Percentiles rank a stretch among this genome's conserved stretches.
Evolutionary conservation across 2,113 vertebrate genomes (phyloP).

Genomic region (Tychaedon coryphoeus): DNA sequence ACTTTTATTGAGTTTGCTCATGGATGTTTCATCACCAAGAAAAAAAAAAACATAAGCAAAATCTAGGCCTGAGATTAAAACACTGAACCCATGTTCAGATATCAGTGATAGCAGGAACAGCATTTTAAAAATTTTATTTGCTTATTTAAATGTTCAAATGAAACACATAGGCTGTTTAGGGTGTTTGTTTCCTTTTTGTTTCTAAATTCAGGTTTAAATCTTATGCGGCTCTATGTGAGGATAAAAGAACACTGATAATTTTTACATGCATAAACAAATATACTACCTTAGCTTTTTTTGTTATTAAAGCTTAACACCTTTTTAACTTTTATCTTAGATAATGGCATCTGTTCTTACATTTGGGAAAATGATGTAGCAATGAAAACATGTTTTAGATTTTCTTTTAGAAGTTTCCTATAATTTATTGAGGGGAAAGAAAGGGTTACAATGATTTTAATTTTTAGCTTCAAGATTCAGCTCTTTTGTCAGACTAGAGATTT

Average conservation of each 20-base stretch:
- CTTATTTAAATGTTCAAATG: background rate
- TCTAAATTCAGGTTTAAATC: background rate
- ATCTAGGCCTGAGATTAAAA: background rate
- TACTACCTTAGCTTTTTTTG: rapidly evolving
- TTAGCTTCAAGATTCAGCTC: rapidly evolving
- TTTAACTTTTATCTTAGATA: background rate
- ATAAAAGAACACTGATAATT: background rate
- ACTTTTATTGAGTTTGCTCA: background rate
- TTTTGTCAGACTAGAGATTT: background rate
- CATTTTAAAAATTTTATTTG: background rate
- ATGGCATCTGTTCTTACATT: background rate
- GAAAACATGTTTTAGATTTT: background rate
- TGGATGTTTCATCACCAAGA: background rate
- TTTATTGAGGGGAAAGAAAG: rapidly evolving
- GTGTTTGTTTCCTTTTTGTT: background rate
- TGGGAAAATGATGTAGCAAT: background rate
- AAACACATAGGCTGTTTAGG: background rate
- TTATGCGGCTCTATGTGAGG: background rate
- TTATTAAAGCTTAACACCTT: background rate
- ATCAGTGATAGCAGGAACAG: background rate
- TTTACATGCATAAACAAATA: background rate
- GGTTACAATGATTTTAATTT: background rate
- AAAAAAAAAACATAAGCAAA: background rate
- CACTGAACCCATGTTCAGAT: background rate
- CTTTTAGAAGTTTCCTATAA: background rate